phyloP scores from a whole-genome alignment of 2,888 invertebrate species.

The Dryocosmus kuriphilus region DNA sequence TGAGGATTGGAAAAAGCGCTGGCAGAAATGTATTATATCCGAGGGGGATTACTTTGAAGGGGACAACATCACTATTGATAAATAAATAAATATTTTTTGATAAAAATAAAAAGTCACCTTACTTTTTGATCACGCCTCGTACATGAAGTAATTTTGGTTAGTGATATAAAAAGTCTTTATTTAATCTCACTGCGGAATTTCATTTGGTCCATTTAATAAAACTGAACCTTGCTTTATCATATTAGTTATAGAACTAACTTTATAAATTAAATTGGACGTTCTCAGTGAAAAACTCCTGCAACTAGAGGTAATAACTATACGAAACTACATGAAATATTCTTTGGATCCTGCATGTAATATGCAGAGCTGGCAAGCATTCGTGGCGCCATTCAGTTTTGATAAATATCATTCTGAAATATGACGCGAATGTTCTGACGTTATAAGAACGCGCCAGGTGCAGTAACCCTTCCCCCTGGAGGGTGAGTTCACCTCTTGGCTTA shows the following conservation, averaged over 20 bases:
- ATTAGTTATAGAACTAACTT: too few relatives aligned
- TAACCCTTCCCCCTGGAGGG: neutral
- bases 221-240: too few relatives aligned
- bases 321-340: constrained; percentile 33
- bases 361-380: constrained; percentile 38
- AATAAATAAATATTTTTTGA: too few relatives aligned
- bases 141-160: too few relatives aligned
- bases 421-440: constrained; percentile 38
- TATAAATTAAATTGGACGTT: neutral
- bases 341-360: constrained; percentile 28
- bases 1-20: too few relatives aligned
- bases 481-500: constrained; percentile 34
- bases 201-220: too few relatives aligned
- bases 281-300: neutral
- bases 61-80: too few relatives aligned
- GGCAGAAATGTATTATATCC: too few relatives aligned
- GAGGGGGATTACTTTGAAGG: too few relatives aligned
- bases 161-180: too few relatives aligned
- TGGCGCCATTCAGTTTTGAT: constrained; percentile 39
- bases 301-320: neutral
- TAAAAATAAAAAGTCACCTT: too few relatives aligned
- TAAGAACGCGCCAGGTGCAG: constrained; percentile 40
- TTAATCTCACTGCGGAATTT: neutral
- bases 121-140: too few relatives aligned
- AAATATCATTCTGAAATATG: constrained; percentile 40